Evolutionary conservation across 2,797 vertebrate genomes (phyloP), one percentile per base, ranked within the genome.

Genomic region (Arrhamphus sclerolepis): DNA sequence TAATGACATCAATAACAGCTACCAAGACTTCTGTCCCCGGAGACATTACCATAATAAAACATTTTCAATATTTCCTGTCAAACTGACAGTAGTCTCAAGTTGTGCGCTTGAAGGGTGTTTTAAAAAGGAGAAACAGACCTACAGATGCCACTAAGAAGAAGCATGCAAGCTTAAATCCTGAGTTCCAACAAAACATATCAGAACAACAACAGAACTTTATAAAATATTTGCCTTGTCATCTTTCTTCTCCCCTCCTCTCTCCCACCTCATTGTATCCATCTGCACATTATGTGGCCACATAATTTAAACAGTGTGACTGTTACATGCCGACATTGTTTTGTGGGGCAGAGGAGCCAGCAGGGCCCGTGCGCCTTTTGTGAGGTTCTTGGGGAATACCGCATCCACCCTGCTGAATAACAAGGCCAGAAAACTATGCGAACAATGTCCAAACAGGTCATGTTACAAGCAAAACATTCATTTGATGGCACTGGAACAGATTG

Each of bases 401-500:
- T 87, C 77, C 88, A 83, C 72, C 79, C 75, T 60, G 67, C 75
- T 83, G 83, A 88, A 91, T 85, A 93, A 89, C 86, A 88, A 87
- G 83, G 90, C 63, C 70, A 80, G 85, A 90, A 85, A 93, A 92
- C 70, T 89, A 92, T 93, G 91, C 64, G 50, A 91, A 76, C 86
- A 87, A 91, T 90, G 90, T 88, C 82, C 87, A 91, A 90, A 91
- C 86, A 89, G 87, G 81, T 88, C 81, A 54, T 61, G 72, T 89
- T 91, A 90, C 90, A 91, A 91, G 87, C 87, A 89, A 89, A 92
- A 89, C 86, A 91, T 83, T 88, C 65, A 78, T 75, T 83, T 77
- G 75, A 87, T 81, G 87, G 78, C 77, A 62, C 57, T 62, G 80
- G 74, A 76, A 81, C 71, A 72, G 55, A 70, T 81, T 83, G 77